Base-by-base conservation (phyloP, 2,797 vertebrate genomes). In the Darevskia mixta region DNA sequence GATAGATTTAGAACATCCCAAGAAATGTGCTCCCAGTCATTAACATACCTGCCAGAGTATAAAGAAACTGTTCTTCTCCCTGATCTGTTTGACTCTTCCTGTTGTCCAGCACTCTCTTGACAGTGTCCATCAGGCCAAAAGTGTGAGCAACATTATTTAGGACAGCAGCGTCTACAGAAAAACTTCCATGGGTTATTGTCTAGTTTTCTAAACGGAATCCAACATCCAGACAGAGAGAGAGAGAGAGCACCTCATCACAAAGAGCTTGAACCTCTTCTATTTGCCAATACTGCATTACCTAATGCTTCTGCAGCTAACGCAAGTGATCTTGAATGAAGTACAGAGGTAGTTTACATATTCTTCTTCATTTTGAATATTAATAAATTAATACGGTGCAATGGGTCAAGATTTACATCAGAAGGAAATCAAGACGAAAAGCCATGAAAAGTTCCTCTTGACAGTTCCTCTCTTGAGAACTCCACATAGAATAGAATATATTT, bases 141-240 rank as follows among this genome's bases (percentile, higher is more conserved):
- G 98, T 98, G 95, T 98, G 98, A 86, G 98, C 98, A 41, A 99
- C 96, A 0, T 98, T 98, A 96, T 98, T 98, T 89, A 99, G 96
- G 87, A 98, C 96, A 38, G 98, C 96, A 69, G 97, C 98, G 96
- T 99, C 98, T 99, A 95, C 93, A 94, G 78, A 86, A 88, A 94
- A 80, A 55, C 0, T 13, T 58, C 55, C 0, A 35, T 41, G 79
- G 23, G 71, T 29, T 35, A 86, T 18, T 18, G 73, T 71, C 23
- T 17, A 75, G 10, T 67, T 11, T 86, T 32, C 27, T 2, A 79
- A 1, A n/a, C 10, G 25, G 38, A 61, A 27, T 71, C 18, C 20
- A 83, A 6, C 32, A 67, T 86, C 67, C 32, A 1, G 1, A 3
- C 41, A 32, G 23, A 38, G 43, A 15, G 49, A 55, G 41, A 41